Conservation (phyloP, 2,888 invertebrate genomes). For the Drosophila leonis region DNA sequence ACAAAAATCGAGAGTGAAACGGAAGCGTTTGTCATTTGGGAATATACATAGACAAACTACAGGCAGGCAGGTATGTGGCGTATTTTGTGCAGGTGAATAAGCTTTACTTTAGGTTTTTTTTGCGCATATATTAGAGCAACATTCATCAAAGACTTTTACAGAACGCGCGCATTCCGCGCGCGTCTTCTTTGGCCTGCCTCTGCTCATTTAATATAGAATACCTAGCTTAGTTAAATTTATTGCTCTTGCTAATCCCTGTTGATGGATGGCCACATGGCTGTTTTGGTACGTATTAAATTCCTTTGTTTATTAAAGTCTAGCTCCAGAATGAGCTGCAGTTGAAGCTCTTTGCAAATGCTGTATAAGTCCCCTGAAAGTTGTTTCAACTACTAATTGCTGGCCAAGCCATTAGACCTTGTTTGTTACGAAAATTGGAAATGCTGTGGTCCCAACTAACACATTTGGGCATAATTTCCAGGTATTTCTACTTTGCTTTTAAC, state of each 20-base stretch:
- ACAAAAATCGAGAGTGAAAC: conserved; percentile 47
- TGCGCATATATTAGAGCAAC: conserved; percentile 53
- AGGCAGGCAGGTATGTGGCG: conserved; percentile 1
- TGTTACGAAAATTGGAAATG: conserved; percentile 34
- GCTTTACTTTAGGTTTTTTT: conserved; percentile 13
- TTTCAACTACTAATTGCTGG: conserved; percentile 17
- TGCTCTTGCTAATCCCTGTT: conserved; percentile 70
- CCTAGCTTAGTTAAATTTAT: conserved; percentile 67
- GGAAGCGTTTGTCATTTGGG: conserved; percentile 28
- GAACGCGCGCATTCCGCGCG: conserved; percentile 25
- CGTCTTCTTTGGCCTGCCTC: neutral
- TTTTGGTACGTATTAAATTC: conserved; percentile 18
- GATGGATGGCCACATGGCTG: conserved; percentile 63
- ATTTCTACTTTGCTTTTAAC: neutral
- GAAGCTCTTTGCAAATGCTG: neutral
- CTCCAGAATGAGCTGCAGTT: neutral
- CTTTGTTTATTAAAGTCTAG: conserved; percentile 8
- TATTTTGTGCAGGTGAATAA: conserved; percentile 25
- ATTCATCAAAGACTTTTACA: conserved; percentile 67
- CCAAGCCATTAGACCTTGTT: conserved; percentile 7
- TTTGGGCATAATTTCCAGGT: conserved; percentile 25
- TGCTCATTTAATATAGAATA: conserved; percentile 18
- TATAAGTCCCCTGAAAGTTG: conserved; percentile 5
- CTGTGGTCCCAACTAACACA: conserved; percentile 8
- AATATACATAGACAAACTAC: conserved; percentile 1